These are phyloP conservation scores for Poeciliopsis occidentalis DNA, from an alignment of 2,113 vertebrate genomes.

Conservation along the genomic window DNA sequence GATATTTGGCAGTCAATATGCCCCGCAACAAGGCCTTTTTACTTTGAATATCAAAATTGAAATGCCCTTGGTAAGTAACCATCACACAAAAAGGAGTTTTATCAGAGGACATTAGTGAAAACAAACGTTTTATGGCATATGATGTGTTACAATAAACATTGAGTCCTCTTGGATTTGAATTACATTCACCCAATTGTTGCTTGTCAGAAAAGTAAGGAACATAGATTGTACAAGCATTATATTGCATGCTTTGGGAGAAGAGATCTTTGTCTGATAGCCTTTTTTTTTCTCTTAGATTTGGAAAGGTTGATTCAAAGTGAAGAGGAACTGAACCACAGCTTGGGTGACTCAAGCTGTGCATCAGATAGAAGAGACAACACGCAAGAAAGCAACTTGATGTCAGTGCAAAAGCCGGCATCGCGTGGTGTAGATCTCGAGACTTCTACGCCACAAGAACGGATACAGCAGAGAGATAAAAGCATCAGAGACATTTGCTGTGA, in stretches of 20 bases:
- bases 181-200: background rate
- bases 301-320: slow-evolving; percentile 48
- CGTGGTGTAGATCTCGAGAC: background rate
- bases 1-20: background rate
- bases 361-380: background rate
- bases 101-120: background rate
- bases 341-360: background rate
- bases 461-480: background rate
- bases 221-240: no score
- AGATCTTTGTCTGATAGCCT: background rate
- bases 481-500: background rate
- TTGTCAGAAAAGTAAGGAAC: background rate
- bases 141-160: background rate
- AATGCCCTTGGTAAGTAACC: background rate
- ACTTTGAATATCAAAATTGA: background rate
- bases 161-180: background rate
- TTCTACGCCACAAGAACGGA: background rate
- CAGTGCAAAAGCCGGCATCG: background rate
- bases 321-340: background rate
- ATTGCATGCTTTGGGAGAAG: background rate
- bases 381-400: background rate
- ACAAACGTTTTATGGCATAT: no score
- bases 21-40: background rate
- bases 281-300: slow-evolving; percentile 54
- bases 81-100: background rate